Evolutionary conservation across 1,140 invertebrate species (phyloP).

Genomic region (Macrocentrus cingulum): DNA sequence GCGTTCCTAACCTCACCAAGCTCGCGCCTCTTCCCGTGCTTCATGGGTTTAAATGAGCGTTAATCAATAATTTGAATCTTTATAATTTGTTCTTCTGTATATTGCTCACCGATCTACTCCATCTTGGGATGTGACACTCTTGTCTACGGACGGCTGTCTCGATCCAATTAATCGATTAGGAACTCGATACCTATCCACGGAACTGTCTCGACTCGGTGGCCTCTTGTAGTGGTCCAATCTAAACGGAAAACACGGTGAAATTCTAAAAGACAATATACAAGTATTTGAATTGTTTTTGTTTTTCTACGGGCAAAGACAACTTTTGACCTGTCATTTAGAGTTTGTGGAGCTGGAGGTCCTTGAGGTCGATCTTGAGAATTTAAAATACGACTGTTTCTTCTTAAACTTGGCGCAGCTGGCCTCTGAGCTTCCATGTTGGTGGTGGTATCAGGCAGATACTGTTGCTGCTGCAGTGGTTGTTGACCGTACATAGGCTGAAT

Average conservation of each 20-base stretch:
- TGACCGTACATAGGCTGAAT: conserved; percentile 36
- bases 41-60: conserved; percentile 5
- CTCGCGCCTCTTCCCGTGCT: conserved; percentile 58
- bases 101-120: conserved; percentile 55
- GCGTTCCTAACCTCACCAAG: conserved; percentile 54
- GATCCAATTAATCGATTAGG: conserved; percentile 61
- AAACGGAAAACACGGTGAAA: conserved; percentile 25
- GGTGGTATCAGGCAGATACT: conserved; percentile 43
- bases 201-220: conserved; percentile 83
- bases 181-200: conserved; percentile 78
- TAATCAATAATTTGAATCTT: neutral
- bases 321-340: conserved; percentile 52
- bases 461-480: conserved; percentile 37
- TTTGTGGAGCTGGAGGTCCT: conserved; percentile 50
- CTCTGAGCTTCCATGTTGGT: conserved; percentile 40
- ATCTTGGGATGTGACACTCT: conserved; percentile 52
- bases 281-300: neutral
- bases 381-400: conserved; percentile 52
- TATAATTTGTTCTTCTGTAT: too few species aligned
- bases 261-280: too few species aligned
- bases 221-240: conserved; percentile 90
- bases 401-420: conserved; percentile 45
- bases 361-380: conserved; percentile 52
- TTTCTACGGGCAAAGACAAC: too few species aligned
- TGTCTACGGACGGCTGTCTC: conserved; percentile 76